Base-by-base conservation (phyloP, 2,113 vertebrate species). In the Rhegmatorhina hoffmannsi region DNA sequence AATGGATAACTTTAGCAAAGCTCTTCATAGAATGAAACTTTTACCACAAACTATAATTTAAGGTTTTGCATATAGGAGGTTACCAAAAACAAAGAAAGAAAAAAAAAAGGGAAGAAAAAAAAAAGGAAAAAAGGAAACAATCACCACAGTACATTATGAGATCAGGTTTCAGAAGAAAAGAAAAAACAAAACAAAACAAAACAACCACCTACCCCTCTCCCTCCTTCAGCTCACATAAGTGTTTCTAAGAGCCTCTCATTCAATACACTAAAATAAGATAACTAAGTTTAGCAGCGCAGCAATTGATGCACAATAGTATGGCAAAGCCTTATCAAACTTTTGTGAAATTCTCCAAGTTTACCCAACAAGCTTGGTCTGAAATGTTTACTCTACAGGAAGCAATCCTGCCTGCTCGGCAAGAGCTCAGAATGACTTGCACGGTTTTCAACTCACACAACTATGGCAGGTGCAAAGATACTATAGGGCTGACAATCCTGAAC, bases 1-100 rank as follows among this genome's bases (percentile, higher is more conserved):
- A 8, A 25, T 46, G 19, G 63, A 6, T 50, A 87, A 52, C 67
- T 84, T 68, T 6, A 89, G 34, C 58, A 62, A 83, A 28, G 26
- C 36, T 59, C 33, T 82, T 62, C 47, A 23, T 4, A 82, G 53
- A 89, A 89, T 8, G 8, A 75, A 84, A 53, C 47, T 81, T 81
- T 87, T 46, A 88, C 66, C 52, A 87, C 34, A n/a, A 53, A 90
- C 40, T 73, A 11, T 87, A 83, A 94, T 83, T 91, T 77, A 66
- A 87, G 62, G 46, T 55, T 92, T 84, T 92, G 28, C n/a, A 91
- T 46, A 72, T 26, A 85, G 55, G 33, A 89, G n/a, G 60, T 68
- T 52, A 76, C 34, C 68, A 64, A 60, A 3, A 1, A 60, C 74
- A 74, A 52, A 59, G 60, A 36, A 17, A 62, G 68, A 2, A 2